These are phyloP conservation scores for Rhingia campestris DNA, from an alignment of 2,888 invertebrate genomes.

Conservation along the genomic window DNA sequence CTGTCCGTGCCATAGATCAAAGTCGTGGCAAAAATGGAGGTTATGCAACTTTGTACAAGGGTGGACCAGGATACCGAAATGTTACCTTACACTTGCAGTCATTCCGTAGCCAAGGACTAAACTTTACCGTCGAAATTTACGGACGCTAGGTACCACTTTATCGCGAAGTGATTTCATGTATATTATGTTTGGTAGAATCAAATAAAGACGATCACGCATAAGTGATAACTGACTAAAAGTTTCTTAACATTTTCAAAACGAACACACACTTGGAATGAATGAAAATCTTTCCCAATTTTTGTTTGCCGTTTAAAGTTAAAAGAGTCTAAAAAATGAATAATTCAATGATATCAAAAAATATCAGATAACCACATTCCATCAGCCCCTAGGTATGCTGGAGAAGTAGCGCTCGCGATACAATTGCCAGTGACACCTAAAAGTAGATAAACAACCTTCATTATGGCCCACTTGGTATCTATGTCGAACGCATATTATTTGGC, in stretches of 20 bases:
- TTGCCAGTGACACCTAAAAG: constrained; percentile 32
- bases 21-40: constrained; percentile 79
- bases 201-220: too few species aligned
- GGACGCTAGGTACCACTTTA: constrained; percentile 67
- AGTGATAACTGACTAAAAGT: too few species aligned
- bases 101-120: constrained; percentile 79
- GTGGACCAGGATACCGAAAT: constrained; percentile 79
- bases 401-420: not conserved
- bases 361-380: too few species aligned
- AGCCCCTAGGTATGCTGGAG: too few species aligned
- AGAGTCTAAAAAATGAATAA: too few species aligned
- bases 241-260: too few species aligned
- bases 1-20: constrained; percentile 40
- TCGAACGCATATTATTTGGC: constrained; percentile 42
- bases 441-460: constrained; percentile 32
- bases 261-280: too few species aligned
- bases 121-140: constrained; percentile 81
- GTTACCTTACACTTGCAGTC: constrained; percentile 80
- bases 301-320: too few species aligned
- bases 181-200: not conserved
- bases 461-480: constrained; percentile 3
- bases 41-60: constrained; percentile 77
- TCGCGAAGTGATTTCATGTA: not conserved
- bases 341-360: too few species aligned
- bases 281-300: too few species aligned